A percentile compares a stretch with the other conserved stretches of the same genome.
Evolutionary conservation across 2,888 invertebrate genomes (phyloP).

Genomic region (Parnassius apollo): DNA sequence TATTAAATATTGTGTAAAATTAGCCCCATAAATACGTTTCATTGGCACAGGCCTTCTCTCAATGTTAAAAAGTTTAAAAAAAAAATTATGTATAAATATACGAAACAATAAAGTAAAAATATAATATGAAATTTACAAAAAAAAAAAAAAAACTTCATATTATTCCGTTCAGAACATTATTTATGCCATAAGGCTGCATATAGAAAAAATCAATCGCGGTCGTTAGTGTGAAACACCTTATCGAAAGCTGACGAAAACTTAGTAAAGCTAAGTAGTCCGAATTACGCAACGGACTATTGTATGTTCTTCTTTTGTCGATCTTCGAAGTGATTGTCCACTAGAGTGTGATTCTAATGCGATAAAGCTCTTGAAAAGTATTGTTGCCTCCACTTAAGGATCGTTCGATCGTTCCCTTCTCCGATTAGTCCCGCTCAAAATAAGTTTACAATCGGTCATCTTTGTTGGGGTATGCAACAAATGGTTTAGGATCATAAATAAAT

Average conservation of each 20-base stretch:
- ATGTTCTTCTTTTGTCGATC: constrained; percentile 4
- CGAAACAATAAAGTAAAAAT: no score
- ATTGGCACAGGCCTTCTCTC: no score
- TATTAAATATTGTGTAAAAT: no score
- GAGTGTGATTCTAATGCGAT: constrained; percentile 57
- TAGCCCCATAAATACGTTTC: no score
- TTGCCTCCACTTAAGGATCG: constrained; percentile 32
- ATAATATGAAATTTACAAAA: no score
- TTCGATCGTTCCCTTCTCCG: background rate
- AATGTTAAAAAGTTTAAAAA: no score
- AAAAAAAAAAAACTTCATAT: no score
- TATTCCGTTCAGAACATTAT: no score
- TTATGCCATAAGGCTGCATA: no score
- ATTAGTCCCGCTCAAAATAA: constrained; percentile 15
- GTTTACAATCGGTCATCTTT: constrained; percentile 20
- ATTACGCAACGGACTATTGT: constrained; percentile 39
- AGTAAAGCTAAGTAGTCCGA: constrained; percentile 25
- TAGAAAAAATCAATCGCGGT: no score
- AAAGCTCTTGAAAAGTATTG: constrained; percentile 39
- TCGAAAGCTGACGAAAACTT: background rate
- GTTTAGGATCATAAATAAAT: background rate
- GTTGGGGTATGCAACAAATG: background rate
- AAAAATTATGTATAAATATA: no score
- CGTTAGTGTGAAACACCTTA: constrained; percentile 18
- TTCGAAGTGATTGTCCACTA: constrained; percentile 33